Evolutionary conservation across 2,888 invertebrate genomes (phyloP), one percentile per base, ranked within the genome.

Genomic region (Dinocampus coccinellae): DNA sequence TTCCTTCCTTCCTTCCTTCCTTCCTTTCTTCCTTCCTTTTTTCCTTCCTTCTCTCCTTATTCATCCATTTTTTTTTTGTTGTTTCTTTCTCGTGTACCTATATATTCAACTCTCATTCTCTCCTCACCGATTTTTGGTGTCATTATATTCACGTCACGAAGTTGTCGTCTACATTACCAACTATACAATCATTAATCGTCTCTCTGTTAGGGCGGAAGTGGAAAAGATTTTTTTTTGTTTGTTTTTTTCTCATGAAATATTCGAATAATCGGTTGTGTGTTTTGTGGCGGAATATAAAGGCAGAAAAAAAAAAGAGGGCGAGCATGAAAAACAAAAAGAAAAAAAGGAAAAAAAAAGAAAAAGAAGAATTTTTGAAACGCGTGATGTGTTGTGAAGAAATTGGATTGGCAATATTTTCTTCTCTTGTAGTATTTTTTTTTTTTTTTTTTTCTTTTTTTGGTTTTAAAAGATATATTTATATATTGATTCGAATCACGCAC

Each of bases 401-500:
- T 34, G 16, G 65, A 57, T 66, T 55, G 47, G 16, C 58, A 36
- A 20, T 22, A 55, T 60, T 53, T 52, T 64, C 26, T n/a, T 34
- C 34, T 34, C 39, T 24, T 34, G 22, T 58, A 39, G 39, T 36
- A 58, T 24, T 3, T 42, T 47, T 16, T 10, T 11, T 3, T 36
- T 52, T 20, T 34, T 52, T 42, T 16, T 53, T 62, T 63, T 60
- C 36, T 39, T 33, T 33, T 3, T 36, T 10, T 29, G 53, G n/a
- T 4, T 64, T 24, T 53, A 7, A 57, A 39, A 22, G 10, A 61
- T 65, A 47, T 47, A 47, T 29, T 33, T 29, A 64, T 55, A 60
- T 26, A 58, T 66, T 67, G 55, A 64, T 64, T 58, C 60, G 64
- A 42, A 64, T 47, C 61, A 61, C 52, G 55, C 65, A 62, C 58